Evolutionary conservation across 2,113 vertebrate species (phyloP).

Genomic region (Callopanchax toddi): DNA sequence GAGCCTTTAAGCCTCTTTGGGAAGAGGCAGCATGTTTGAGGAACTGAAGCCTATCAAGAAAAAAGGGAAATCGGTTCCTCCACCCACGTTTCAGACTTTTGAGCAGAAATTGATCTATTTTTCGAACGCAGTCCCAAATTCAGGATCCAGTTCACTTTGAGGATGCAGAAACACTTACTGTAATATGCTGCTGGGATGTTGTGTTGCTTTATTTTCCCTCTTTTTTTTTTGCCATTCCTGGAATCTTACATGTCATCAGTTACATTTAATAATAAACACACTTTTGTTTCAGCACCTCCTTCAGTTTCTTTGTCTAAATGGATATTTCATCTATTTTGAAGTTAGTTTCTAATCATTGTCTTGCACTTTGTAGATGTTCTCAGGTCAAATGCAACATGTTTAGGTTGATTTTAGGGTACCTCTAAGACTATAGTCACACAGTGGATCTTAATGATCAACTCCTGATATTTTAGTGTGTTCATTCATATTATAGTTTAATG

Average conservation of each 20-base stretch:
- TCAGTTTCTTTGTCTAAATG: too few species aligned
- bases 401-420: too few species aligned
- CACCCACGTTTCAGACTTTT: conserved; percentile 47
- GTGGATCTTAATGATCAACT: too few species aligned
- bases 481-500: too few species aligned
- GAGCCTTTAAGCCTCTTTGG: conserved; percentile 79
- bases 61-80: conserved; percentile 38
- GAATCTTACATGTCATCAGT: not conserved
- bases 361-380: too few species aligned
- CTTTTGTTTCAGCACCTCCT: too few species aligned
- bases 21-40: conserved; percentile 69
- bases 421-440: too few species aligned
- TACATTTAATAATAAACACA: too few species aligned
- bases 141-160: conserved; percentile 13
- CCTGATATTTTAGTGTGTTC: too few species aligned
- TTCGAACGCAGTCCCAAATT: conserved; percentile 33
- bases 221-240: not conserved
- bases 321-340: too few species aligned
- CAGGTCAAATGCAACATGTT: too few species aligned
- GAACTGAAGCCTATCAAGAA: conserved; percentile 52
- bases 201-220: not conserved
- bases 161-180: not conserved
- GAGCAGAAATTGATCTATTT: conserved; percentile 43
- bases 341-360: too few species aligned
- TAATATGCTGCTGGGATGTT: conserved; percentile 3